Percentiles rank a stretch among this genome's conserved stretches.
These are phyloP conservation scores for Hydriomena furcata DNA, from an alignment of 2,888 invertebrate genomes.

Conservation along the genomic window DNA sequence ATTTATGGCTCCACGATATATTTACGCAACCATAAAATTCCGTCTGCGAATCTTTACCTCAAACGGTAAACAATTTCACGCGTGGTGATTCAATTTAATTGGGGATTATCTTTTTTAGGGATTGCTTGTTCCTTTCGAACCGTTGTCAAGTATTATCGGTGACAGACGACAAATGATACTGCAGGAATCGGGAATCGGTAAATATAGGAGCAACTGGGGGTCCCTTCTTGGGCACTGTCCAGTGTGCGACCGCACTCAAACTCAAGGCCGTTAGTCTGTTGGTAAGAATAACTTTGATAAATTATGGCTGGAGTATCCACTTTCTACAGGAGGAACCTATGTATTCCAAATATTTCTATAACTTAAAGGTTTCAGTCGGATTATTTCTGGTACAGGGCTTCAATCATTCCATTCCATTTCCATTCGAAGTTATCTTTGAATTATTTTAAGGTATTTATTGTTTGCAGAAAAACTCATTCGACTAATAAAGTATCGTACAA, in stretches of 20 bases:
- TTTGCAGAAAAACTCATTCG: slow-evolving; percentile 6
- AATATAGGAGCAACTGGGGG: slow-evolving; percentile 26
- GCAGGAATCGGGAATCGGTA: slow-evolving; percentile 42
- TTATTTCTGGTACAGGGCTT: background rate
- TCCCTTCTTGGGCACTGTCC: slow-evolving; percentile 21
- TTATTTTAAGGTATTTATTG: background rate
- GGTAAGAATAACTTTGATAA: slow-evolving; percentile 31
- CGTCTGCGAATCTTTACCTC: slow-evolving; percentile 55
- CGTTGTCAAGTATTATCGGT: slow-evolving; percentile 67
- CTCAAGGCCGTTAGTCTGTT: slow-evolving; percentile 21
- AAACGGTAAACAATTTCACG: slow-evolving; percentile 80
- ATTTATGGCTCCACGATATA: slow-evolving; percentile 26
- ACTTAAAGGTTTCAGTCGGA: slow-evolving; percentile 13
- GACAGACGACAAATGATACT: slow-evolving; percentile 77
- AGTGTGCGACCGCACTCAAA: slow-evolving; percentile 29
- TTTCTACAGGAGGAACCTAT: slow-evolving; percentile 3
- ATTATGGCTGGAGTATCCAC: slow-evolving; percentile 10
- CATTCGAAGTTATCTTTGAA: background rate
- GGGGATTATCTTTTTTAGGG: slow-evolving; percentile 76
- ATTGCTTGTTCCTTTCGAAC: slow-evolving; percentile 53
- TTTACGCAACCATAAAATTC: slow-evolving; percentile 32
- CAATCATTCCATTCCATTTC: too few species aligned
- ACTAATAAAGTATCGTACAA: slow-evolving; percentile 18
- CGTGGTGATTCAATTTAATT: slow-evolving; percentile 77
- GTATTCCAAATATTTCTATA: slow-evolving; percentile 10